These are phyloP conservation scores for Gambelia wislizenii DNA, from an alignment of 2,797 vertebrate species.

Conservation along the genomic window DNA sequence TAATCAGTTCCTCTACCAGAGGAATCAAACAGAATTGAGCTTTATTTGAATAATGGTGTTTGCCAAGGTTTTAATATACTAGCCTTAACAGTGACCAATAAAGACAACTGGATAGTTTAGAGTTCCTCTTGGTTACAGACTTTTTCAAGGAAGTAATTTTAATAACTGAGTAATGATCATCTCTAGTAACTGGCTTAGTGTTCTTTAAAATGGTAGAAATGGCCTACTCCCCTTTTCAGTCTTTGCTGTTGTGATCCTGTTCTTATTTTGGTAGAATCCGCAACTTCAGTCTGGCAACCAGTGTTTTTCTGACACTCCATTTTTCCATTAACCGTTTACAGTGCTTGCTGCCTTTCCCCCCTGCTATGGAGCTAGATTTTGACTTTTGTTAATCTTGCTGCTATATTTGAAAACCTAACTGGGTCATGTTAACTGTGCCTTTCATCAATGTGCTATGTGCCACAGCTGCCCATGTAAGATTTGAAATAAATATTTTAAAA, in stretches of 20 bases:
- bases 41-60: constrained; percentile 46
- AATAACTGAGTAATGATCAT: constrained; percentile 48
- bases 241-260: constrained; percentile 40
- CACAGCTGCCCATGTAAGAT: constrained; percentile 81
- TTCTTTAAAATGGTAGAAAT: constrained; percentile 40
- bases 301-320: constrained; percentile 32
- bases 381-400: constrained; percentile 76
- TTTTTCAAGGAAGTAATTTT: constrained; percentile 66
- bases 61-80: constrained; percentile 51
- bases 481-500: constrained; percentile 83
- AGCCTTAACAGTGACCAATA: constrained; percentile 73
- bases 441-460: constrained; percentile 84
- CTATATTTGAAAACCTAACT: constrained; percentile 74
- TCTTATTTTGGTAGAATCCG: constrained; percentile 45
- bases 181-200: constrained; percentile 53
- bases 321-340: constrained; percentile 38
- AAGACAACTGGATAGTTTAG: constrained; percentile 72
- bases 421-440: constrained; percentile 87
- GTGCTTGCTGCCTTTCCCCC: constrained; percentile 29
- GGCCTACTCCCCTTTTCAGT: constrained; percentile 37
- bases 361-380: constrained; percentile 56
- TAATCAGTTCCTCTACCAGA: neutral
- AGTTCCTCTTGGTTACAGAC: constrained; percentile 56
- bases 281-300: constrained; percentile 33
- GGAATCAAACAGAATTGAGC: constrained; percentile 31